Evolutionary conservation across 2,113 vertebrate genomes (phyloP).

Genomic region (Carettochelys insculpta): DNA sequence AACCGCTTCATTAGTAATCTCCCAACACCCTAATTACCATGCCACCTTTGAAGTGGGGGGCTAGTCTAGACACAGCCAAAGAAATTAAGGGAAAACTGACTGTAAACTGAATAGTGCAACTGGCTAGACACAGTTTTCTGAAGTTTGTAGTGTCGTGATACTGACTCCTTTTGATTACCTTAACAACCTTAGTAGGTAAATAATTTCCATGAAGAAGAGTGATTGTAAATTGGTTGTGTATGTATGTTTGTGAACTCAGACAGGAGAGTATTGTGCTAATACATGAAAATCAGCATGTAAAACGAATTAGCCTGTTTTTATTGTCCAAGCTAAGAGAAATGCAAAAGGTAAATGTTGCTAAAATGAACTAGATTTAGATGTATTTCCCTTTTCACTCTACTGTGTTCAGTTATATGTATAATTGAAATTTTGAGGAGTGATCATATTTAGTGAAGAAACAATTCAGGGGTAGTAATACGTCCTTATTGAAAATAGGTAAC

Average conservation of each 20-base stretch:
- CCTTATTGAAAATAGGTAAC: background rate
- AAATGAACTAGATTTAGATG: background rate
- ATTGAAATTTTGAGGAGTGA: background rate
- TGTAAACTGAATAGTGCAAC: too few species aligned
- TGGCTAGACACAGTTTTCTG: rapidly evolving
- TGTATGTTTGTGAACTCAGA: background rate
- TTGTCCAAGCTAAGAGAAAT: background rate
- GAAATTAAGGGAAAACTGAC: too few species aligned
- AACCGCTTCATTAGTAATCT: too few species aligned
- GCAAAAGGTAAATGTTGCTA: background rate
- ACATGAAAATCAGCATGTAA: background rate
- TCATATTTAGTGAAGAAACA: background rate
- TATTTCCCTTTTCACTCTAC: rapidly evolving
- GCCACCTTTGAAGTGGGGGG: too few species aligned
- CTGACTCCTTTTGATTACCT: background rate
- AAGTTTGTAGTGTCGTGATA: background rate
- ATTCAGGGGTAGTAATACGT: background rate
- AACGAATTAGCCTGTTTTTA: background rate
- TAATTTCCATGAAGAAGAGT: background rate
- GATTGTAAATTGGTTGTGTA: background rate
- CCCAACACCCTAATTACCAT: too few species aligned
- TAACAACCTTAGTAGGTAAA: background rate
- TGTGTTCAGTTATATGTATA: background rate
- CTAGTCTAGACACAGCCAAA: too few species aligned
- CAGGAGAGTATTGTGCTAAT: background rate